These are phyloP conservation scores for Agrypnus murinus DNA, from an alignment of 2,888 invertebrate genomes.

Conservation along the genomic window DNA sequence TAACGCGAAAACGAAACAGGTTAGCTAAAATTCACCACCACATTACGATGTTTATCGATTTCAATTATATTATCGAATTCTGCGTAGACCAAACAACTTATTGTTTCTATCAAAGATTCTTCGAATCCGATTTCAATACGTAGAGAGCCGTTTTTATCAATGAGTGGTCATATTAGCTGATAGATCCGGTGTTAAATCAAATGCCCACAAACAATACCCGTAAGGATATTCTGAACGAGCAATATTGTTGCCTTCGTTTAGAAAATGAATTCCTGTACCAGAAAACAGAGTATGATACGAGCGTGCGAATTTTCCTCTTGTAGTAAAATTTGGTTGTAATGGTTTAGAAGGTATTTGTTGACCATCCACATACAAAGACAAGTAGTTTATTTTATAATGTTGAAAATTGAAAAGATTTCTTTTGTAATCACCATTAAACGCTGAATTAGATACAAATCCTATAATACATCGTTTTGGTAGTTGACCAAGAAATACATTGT, in stretches of 20 bases:
- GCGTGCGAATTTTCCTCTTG: background rate
- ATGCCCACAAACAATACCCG: conserved; percentile 29
- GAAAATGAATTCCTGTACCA: conserved; percentile 24
- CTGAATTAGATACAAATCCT: too few relatives aligned
- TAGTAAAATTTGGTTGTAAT: conserved; percentile 12
- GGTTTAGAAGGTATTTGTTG: conserved; percentile 36
- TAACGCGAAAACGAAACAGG: background rate
- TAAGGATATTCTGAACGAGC: conserved; percentile 16
- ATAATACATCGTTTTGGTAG: too few relatives aligned
- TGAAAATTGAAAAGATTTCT: too few relatives aligned
- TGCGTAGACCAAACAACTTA: too few relatives aligned
- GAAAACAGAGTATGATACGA: conserved; percentile 25
- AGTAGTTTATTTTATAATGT: too few relatives aligned
- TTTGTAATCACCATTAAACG: too few relatives aligned
- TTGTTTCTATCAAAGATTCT: conserved; percentile 24
- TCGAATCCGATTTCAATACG: conserved; percentile 26
- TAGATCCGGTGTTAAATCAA: conserved; percentile 29
- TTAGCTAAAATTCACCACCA: conserved; percentile 22
- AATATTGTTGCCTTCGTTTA: too few relatives aligned
- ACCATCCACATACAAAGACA: conserved; percentile 16
- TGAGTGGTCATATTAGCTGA: conserved; percentile 18
- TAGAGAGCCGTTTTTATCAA: conserved; percentile 27
- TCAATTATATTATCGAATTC: conserved; percentile 35
- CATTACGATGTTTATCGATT: conserved; percentile 31
- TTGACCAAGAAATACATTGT: too few relatives aligned